These are phyloP conservation scores for Panagrolaimus sp. DNA, from an alignment of 1,140 invertebrate species.

Conservation along the genomic window DNA sequence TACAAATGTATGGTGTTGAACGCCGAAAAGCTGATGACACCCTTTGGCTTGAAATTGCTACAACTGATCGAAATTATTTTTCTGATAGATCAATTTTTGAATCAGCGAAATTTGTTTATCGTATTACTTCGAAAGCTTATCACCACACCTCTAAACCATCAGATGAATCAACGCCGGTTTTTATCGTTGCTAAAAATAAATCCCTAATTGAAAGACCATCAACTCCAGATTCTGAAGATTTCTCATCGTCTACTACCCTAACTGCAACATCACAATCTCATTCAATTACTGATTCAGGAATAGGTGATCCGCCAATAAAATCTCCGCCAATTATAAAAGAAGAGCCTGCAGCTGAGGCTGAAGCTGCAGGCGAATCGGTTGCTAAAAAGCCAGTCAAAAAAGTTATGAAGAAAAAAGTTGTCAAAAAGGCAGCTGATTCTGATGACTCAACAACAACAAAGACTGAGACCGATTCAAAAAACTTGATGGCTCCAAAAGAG, in stretches of 20 bases:
- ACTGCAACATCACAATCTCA: not conserved
- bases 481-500: conserved; percentile 14
- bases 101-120: conserved; percentile 30
- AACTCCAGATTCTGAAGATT: not conserved
- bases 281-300: not conserved
- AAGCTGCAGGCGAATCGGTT: not conserved
- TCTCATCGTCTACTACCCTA: not conserved
- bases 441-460: conserved; percentile 3
- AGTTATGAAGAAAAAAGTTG: conserved; percentile 1
- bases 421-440: conserved; percentile 8
- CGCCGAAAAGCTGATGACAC: not conserved
- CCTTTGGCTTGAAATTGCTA: conserved; percentile 33
- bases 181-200: conserved; percentile 7
- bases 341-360: conserved; percentile 3
- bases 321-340: not conserved
- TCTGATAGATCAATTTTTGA: conserved; percentile 29
- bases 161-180: conserved; percentile 23
- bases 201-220: not conserved
- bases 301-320: not conserved
- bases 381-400: not conserved
- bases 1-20: conserved; percentile 20
- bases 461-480: not conserved
- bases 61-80: conserved; percentile 28
- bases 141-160: conserved; percentile 16
- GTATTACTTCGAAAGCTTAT: conserved; percentile 29